A percentile compares a stretch with the other conserved stretches of the same genome.
phyloP scores from a whole-genome alignment of 1,140 invertebrate species.

The Rhagoletis zephyria region DNA sequence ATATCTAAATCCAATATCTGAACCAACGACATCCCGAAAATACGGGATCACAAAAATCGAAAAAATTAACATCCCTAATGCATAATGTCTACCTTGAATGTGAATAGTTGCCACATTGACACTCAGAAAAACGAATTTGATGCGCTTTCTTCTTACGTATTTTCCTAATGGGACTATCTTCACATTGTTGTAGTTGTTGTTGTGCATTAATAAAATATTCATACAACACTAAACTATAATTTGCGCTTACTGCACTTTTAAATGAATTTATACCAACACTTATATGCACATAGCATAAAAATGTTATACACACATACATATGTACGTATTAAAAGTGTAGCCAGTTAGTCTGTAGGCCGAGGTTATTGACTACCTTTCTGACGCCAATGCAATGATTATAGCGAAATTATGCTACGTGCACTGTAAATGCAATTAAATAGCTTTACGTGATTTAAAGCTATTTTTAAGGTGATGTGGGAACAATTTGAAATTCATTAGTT shows the following conservation, averaged over 20 bases:
- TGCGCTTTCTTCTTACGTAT: neutral
- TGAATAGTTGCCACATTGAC: neutral
- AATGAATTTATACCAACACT: neutral
- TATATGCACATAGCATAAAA: neutral
- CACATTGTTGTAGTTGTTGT: neutral
- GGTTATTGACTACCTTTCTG: conserved; percentile 40
- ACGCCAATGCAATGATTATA: conserved; percentile 15
- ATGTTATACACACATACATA: neutral
- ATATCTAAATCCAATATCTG: too few species aligned
- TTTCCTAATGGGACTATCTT: neutral
- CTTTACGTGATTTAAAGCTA: neutral
- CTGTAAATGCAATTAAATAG: conserved; percentile 19
- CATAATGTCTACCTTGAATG: too few species aligned
- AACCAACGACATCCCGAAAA: too few species aligned
- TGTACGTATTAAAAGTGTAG: neutral
- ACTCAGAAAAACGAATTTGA: neutral
- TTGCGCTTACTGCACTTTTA: conserved; percentile 39
- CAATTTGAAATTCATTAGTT: neutral
- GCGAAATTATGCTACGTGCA: conserved; percentile 43
- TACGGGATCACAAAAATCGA: too few species aligned
- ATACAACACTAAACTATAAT: conserved; percentile 22
- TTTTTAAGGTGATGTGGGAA: neutral
- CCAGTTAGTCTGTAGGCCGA: conserved; percentile 33
- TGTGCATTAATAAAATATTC: conserved; percentile 33
- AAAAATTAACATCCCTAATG: too few species aligned